Conservation (phyloP, 2,113 vertebrate species). For the Ptilonorhynchus violaceus region DNA sequence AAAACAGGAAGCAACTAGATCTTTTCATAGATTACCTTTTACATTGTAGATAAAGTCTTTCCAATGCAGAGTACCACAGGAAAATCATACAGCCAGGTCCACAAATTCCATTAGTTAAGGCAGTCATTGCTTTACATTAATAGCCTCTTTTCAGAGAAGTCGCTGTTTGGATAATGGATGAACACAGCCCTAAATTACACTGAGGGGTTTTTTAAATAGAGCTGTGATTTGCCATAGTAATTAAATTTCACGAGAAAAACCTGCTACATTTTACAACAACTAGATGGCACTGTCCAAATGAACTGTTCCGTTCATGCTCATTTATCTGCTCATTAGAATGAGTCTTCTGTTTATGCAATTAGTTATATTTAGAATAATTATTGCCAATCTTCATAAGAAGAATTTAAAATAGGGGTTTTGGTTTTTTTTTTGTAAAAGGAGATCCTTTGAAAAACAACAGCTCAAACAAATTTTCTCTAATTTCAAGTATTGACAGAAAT, state of each 20-base stretch:
- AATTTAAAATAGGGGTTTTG: background rate
- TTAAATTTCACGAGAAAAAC: background rate
- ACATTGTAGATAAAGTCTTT: background rate
- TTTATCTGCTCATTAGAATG: slow-evolving; percentile 10
- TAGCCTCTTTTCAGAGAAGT: background rate
- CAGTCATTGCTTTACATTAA: background rate
- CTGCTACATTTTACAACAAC: background rate
- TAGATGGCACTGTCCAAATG: slow-evolving; percentile 20
- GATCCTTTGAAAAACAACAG: background rate
- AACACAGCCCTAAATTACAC: slow-evolving; percentile 6
- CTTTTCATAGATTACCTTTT: background rate
- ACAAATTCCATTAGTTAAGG: background rate
- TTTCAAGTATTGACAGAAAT: background rate
- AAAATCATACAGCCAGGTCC: background rate
- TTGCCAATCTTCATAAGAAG: background rate
- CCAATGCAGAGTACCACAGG: background rate
- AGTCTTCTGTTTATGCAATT: slow-evolving; percentile 1
- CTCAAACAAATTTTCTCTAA: background rate
- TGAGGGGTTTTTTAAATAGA: background rate
- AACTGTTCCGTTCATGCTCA: background rate
- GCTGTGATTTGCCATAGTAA: background rate
- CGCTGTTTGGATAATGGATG: background rate
- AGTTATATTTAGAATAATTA: slow-evolving; percentile 1
- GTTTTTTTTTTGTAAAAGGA: background rate
- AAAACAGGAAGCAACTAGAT: background rate